Evolutionary conservation across 2,113 vertebrate genomes (phyloP), one percentile per base, ranked within the genome.

Genomic region (Carettochelys insculpta): DNA sequence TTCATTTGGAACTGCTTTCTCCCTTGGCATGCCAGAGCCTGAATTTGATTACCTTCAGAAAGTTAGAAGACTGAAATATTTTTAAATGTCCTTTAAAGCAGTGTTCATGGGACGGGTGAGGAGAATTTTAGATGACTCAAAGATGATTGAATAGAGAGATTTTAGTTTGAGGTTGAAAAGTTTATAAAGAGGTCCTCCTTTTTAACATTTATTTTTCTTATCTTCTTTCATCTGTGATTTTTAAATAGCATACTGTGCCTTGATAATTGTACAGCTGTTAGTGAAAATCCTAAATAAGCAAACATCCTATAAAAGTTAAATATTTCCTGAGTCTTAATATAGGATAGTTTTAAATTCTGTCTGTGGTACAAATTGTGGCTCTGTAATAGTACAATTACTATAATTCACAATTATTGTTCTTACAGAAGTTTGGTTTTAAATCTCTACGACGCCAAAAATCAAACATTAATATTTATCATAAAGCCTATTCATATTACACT

Each of bases 401-500:
- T 53, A 90, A 91, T 90, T 77, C 78, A 85, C 34, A 91, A 56
- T 43, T 88, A 83, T 3, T 3, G 50, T 90, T 92, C 91, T 94
- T 78, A 80, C 73, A 91, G 50, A 80, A 93, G 20, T 11, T 75
- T 75, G 4, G 2, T 31, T 91, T 90, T 6, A 54, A 85, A 92
- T 41, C 4, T 90, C 47, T 90, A 86, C 80, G 86, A 48, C 92
- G 54, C 34, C 88, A n/a, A 51, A 68, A 93, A 78, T 2, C 4
- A 90, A 90, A 91, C 14, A 51, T 24, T 87, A 10, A 61, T 94
- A 82, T 95, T 96, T 95, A 91, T 76, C 34, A 73, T 61, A 19
- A 93, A 94, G 11, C 77, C 75, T 94, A 71, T 90, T 92, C 73
- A 77, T 80, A n/a, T 19, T 82, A 2, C 47, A 53, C 83, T 92